Evolutionary conservation across 2,888 invertebrate genomes (phyloP).

Genomic region (Cecidostiba fungosa): DNA sequence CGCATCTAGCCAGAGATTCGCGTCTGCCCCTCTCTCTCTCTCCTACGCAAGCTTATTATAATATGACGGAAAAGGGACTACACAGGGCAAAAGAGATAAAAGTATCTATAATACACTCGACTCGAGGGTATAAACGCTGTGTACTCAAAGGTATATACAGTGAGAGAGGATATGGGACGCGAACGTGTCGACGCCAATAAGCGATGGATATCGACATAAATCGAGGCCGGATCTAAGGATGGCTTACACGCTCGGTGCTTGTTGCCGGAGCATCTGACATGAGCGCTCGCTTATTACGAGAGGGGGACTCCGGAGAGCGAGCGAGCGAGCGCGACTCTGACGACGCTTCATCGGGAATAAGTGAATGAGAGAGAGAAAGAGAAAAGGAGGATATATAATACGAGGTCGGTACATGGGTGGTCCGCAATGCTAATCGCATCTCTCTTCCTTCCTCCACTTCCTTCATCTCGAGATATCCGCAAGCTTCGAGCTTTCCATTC

Average conservation of each 20-base stretch:
- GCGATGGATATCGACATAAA: conserved; percentile 79
- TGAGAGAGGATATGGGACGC: conserved; percentile 24
- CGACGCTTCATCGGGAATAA: conserved; percentile 30
- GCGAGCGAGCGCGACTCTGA: background rate
- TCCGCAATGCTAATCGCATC: conserved; percentile 76
- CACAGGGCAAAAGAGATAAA: background rate
- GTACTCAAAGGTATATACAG: background rate
- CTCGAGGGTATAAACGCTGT: background rate
- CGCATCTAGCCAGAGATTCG: background rate
- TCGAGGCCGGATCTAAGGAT: conserved; percentile 77
- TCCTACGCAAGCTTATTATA: background rate
- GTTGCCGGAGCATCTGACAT: conserved; percentile 77
- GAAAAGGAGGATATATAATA: conserved; percentile 31
- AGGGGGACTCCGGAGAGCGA: background rate
- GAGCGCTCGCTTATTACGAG: conserved; percentile 77
- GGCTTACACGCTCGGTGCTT: conserved; percentile 78
- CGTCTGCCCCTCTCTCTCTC: background rate
- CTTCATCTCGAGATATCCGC: conserved; percentile 23
- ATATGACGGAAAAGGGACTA: background rate
- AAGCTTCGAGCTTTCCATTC: conserved; percentile 6
- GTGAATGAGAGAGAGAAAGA: conserved; percentile 37
- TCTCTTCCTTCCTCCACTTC: conserved; percentile 55
- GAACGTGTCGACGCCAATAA: conserved; percentile 77
- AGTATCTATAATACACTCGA: background rate
- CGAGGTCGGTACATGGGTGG: conserved; percentile 75